Conservation (phyloP, 2,888 invertebrate genomes). For the Bombylius discolor region DNA sequence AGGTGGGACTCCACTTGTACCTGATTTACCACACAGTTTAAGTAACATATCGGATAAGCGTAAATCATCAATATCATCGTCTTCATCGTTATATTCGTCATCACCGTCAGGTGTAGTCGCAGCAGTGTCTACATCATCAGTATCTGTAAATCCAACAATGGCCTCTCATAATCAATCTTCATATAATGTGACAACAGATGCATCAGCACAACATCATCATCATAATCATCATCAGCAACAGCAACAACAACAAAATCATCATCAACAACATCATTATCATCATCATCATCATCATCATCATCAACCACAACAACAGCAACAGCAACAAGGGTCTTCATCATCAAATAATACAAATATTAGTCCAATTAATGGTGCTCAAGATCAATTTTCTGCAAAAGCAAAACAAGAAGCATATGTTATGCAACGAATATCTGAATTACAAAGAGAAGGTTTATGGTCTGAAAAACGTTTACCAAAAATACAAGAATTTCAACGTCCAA, state of each 20-base stretch:
- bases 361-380: slow-evolving; percentile 36
- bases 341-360: slow-evolving; percentile 7
- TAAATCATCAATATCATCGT: slow-evolving; percentile 11
- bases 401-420: slow-evolving; percentile 90
- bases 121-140: slow-evolving; percentile 4
- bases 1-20: slow-evolving; percentile 44
- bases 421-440: slow-evolving; percentile 79
- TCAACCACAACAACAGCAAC: slow-evolving; percentile 14
- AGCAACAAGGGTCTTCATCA: slow-evolving; percentile 8
- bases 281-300: background rate
- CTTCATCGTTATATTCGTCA: slow-evolving; percentile 3
- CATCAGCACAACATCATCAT: slow-evolving; percentile 2
- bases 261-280: slow-evolving; percentile 10
- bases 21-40: slow-evolving; percentile 20
- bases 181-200: background rate
- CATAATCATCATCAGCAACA: background rate
- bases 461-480: slow-evolving; percentile 83
- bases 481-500: slow-evolving; percentile 75
- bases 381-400: slow-evolving; percentile 72
- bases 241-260: slow-evolving; percentile 17
- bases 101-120: slow-evolving; percentile 1
- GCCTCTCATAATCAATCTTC: background rate
- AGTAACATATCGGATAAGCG: slow-evolving; percentile 6
- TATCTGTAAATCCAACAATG: slow-evolving; percentile 10
- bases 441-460: slow-evolving; percentile 91